Percentiles rank a stretch among this genome's conserved stretches.
These are phyloP conservation scores for Amphiprion clarkii DNA, from an alignment of 2,797 vertebrate genomes.

Conservation along the genomic window DNA sequence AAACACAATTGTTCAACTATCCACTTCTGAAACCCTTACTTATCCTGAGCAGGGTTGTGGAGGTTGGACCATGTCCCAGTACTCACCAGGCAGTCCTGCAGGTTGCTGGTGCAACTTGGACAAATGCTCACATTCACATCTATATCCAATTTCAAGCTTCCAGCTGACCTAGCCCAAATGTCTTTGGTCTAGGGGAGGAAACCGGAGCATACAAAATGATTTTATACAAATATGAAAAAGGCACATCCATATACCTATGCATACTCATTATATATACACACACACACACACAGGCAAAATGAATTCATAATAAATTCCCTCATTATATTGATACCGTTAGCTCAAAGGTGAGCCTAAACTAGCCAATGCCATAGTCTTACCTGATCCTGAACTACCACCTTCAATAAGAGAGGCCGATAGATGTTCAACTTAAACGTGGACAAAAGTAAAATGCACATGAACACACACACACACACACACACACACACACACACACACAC, in stretches of 20 bases:
- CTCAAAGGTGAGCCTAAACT: neutral
- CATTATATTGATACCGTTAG: neutral
- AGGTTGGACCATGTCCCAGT: neutral
- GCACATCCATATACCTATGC: neutral
- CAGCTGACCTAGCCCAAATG: neutral
- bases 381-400: conserved; percentile 5
- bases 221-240: conserved; percentile 26
- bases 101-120: neutral
- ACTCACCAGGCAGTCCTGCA: neutral
- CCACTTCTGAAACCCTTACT: neutral
- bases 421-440: conserved; percentile 33
- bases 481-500: conserved; percentile 12
- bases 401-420: conserved; percentile 12
- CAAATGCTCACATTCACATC: neutral
- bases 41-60: neutral
- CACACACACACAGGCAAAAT: neutral
- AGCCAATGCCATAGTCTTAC: neutral
- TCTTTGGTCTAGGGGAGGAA: conserved; percentile 10
- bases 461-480: conserved; percentile 19
- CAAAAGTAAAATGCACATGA: conserved; percentile 5
- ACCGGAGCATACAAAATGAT: conserved; percentile 9
- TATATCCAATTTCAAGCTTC: too few relatives aligned
- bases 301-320: neutral
- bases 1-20: conserved; percentile 14
- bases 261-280: too few relatives aligned